These are phyloP conservation scores for Cataglyphis cursor DNA, from an alignment of 2,888 invertebrate genomes.

Conservation along the genomic window DNA sequence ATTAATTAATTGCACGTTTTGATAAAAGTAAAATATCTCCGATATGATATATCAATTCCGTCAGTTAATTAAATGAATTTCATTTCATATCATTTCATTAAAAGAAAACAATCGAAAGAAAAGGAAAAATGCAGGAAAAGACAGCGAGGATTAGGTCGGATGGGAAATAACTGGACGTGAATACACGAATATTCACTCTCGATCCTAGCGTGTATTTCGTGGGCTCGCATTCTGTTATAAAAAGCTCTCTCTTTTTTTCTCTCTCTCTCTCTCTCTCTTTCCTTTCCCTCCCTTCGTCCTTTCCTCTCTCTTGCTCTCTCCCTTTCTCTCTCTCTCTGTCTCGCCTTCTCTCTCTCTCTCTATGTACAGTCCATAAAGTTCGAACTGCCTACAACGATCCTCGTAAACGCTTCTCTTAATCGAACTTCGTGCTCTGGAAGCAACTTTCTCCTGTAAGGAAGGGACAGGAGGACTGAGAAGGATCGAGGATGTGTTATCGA, in stretches of 20 bases:
- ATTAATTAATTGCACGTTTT: conserved; percentile 11
- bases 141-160: not conserved
- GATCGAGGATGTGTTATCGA: conserved; percentile 18
- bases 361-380: conserved; percentile 61
- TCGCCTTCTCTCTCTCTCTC: not conserved
- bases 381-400: conserved; percentile 63
- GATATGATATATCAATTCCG: not conserved
- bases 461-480: conserved; percentile 13
- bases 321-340: no score
- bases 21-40: not conserved
- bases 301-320: not conserved
- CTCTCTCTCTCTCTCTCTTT: no score
- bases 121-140: not conserved
- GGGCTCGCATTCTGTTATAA: conserved; percentile 54
- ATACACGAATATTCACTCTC: conserved; percentile 54
- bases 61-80: conserved; percentile 27
- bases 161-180: conserved; percentile 22
- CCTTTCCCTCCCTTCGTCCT: no score
- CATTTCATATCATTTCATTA: not conserved
- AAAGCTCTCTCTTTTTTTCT: conserved; percentile 36
- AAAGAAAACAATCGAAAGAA: conserved; percentile 2
- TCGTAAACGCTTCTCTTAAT: conserved; percentile 70
- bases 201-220: conserved; percentile 51
- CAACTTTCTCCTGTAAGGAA: conserved; percentile 46
- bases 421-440: conserved; percentile 63